phyloP scores from a whole-genome alignment of 2,888 invertebrate genomes.

The Synanthedon andrenaeformis region DNA sequence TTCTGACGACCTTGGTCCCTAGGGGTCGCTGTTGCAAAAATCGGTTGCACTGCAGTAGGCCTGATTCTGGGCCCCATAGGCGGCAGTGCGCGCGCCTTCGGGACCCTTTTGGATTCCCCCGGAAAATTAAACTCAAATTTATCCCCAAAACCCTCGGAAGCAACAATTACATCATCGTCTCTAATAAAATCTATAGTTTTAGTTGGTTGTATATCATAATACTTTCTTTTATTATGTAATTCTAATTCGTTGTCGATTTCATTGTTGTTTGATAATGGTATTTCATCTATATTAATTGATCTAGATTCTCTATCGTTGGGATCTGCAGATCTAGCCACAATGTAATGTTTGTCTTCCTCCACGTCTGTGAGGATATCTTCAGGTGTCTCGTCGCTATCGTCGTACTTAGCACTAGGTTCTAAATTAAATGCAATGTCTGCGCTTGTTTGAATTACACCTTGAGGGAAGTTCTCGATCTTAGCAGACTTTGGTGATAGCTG shows the following conservation, averaged over 20 bases:
- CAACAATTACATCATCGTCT: constrained; percentile 45
- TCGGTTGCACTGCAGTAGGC: constrained; percentile 65
- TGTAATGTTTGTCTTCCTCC: constrained; percentile 37
- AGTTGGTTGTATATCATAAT: constrained; percentile 69
- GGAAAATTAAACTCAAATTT: constrained; percentile 65
- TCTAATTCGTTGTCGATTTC: constrained; percentile 72
- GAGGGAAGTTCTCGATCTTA: constrained; percentile 21
- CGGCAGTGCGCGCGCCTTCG: constrained; percentile 75
- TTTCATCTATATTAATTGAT: constrained; percentile 68
- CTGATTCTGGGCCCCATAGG: constrained; percentile 76
- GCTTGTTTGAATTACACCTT: constrained; percentile 42
- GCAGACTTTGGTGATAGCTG: constrained; percentile 78
- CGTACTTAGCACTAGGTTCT: constrained; percentile 44
- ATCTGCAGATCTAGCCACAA: constrained; percentile 68
- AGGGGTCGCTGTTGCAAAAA: constrained; percentile 65
- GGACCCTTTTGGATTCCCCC: constrained; percentile 84
- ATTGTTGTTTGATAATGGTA: constrained; percentile 66
- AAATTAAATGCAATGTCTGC: constrained; percentile 45
- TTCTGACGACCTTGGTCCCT: constrained; percentile 56
- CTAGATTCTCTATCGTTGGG: constrained; percentile 52
- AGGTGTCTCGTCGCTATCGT: constrained; percentile 22
- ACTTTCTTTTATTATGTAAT: constrained; percentile 54
- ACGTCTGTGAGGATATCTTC: constrained; percentile 14
- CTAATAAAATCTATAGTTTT: constrained; percentile 53
- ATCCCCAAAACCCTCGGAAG: constrained; percentile 52